Evolutionary conservation across 2,113 vertebrate species (phyloP).

Genomic region (Myrmophylax atrothorax): DNA sequence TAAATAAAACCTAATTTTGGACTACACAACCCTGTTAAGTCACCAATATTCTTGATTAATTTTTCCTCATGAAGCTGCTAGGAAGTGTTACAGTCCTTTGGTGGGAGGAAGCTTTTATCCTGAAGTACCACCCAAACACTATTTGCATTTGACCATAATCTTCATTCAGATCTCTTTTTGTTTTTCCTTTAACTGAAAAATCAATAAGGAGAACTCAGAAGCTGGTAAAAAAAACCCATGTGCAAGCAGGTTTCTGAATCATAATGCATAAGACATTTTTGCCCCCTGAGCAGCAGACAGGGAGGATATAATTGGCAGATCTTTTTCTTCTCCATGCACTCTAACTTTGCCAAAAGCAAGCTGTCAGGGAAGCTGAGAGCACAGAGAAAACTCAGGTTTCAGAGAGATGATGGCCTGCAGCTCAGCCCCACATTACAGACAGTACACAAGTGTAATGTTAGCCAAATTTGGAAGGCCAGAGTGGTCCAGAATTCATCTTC

Average conservation of each 20-base stretch:
- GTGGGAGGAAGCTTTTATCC: neutral
- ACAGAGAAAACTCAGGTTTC: neutral
- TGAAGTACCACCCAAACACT: neutral
- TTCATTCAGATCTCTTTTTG: neutral
- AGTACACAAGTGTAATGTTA: neutral
- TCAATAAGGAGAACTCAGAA: neutral
- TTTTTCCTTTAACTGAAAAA: neutral
- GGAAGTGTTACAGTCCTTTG: neutral
- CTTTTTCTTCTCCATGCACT: slow-evolving; percentile 28
- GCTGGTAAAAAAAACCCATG: neutral
- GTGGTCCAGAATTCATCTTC: neutral
- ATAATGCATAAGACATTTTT: neutral
- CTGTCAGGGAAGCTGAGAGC: slow-evolving; percentile 2
- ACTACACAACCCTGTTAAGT: neutral
- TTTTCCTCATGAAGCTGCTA: neutral
- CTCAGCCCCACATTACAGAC: neutral
- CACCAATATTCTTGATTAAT: neutral
- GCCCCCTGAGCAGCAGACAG: slow-evolving; percentile 14
- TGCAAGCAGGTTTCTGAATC: slow-evolving; percentile 22
- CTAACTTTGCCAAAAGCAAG: slow-evolving; percentile 30
- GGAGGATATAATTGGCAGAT: slow-evolving; percentile 9
- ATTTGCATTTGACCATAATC: neutral
- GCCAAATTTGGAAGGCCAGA: neutral
- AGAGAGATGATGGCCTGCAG: neutral
- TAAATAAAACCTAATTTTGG: neutral